These are phyloP conservation scores for Sebastes steindachneri DNA, from an alignment of 2,797 vertebrate species.

Conservation along the genomic window DNA sequence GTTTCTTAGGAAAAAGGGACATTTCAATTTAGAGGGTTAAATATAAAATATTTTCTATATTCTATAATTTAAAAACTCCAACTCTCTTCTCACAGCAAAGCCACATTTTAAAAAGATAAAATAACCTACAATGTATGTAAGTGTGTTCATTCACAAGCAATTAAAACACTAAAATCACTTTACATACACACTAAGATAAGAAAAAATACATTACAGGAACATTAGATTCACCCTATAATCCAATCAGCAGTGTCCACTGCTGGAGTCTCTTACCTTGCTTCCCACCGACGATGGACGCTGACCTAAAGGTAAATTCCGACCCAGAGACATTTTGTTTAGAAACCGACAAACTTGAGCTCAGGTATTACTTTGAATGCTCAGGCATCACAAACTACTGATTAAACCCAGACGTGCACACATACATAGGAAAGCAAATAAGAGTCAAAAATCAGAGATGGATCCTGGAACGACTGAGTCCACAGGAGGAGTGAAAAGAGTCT, in stretches of 20 bases:
- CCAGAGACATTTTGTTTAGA: conserved; percentile 64
- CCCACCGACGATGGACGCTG: conserved; percentile 40
- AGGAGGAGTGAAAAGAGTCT: conserved; percentile 61
- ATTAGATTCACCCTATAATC: neutral
- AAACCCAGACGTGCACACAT: neutral
- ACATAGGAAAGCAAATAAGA: conserved; percentile 7
- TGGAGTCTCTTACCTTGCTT: conserved; percentile 69
- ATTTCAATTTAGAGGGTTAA: neutral
- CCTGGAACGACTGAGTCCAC: conserved; percentile 36
- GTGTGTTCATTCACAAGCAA: neutral
- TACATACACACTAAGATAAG: neutral
- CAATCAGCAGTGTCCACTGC: neutral
- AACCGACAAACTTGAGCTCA: neutral
- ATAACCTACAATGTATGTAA: neutral
- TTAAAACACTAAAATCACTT: neutral
- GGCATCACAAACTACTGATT: neutral
- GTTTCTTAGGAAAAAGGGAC: neutral
- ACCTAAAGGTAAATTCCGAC: conserved; percentile 41
- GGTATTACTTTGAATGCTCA: neutral
- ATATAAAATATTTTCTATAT: neutral
- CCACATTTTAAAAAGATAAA: neutral
- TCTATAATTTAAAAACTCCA: neutral
- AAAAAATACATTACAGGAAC: neutral
- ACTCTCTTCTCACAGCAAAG: neutral
- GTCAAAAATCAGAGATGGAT: conserved; percentile 59